Evolutionary conservation across 2,113 vertebrate species (phyloP).

Genomic region (Dinomys branickii): DNA sequence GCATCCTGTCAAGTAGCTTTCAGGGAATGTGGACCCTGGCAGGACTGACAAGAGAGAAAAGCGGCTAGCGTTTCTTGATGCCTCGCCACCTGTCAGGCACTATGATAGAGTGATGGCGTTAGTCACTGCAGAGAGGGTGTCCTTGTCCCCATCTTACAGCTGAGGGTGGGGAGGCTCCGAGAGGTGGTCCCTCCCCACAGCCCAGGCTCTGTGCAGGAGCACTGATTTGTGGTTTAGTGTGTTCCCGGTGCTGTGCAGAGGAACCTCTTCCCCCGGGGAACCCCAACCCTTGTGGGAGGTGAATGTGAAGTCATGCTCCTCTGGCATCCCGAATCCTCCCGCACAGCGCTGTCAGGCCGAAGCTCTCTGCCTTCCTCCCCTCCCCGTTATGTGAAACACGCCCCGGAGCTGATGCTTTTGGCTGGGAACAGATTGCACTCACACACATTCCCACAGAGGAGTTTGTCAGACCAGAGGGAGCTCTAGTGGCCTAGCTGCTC

Average conservation of each 20-base stretch:
- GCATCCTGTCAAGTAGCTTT: neutral
- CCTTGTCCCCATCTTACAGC: neutral
- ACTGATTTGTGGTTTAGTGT: neutral
- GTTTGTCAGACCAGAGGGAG: neutral
- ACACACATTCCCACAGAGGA: neutral
- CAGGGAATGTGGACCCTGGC: neutral
- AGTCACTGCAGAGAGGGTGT: neutral
- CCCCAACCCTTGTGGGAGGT: neutral
- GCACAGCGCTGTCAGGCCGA: neutral
- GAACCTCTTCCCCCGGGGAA: neutral
- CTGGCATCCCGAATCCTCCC: neutral
- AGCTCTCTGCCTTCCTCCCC: too few species aligned
- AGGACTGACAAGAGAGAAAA: neutral
- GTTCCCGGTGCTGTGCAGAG: neutral
- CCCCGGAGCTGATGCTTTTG: neutral
- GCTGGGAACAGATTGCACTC: neutral
- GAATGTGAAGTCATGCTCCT: neutral
- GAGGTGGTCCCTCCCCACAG: neutral
- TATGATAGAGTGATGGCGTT: neutral
- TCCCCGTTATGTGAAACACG: neutral
- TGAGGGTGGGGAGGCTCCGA: neutral
- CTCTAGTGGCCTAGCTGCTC: neutral
- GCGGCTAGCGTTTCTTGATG: neutral
- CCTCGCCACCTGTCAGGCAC: neutral
- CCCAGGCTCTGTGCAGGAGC: neutral